Conservation (phyloP, 2,113 vertebrate genomes). For the Antigone vipio region DNA sequence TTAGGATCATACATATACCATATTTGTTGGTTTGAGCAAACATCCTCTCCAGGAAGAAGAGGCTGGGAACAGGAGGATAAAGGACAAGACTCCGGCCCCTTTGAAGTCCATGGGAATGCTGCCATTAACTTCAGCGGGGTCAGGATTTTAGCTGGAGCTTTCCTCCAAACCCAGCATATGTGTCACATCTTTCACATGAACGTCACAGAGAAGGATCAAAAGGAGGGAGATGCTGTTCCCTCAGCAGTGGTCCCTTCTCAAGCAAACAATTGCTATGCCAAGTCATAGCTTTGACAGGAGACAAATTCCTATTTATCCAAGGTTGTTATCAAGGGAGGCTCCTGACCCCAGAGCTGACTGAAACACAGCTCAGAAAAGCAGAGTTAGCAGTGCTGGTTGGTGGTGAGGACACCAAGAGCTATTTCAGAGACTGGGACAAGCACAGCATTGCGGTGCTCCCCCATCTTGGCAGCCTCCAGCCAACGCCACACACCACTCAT, state of each 20-base stretch:
- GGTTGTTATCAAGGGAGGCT: not conserved
- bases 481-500: fast-evolving
- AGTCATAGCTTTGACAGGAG: not conserved
- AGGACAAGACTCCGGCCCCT: not conserved
- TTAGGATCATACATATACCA: not conserved
- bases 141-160: not conserved
- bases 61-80: not conserved
- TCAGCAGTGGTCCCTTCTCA: not conserved
- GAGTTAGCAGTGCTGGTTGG: not conserved
- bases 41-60: not conserved
- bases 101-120: not conserved
- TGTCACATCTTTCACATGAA: not conserved
- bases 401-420: not conserved
- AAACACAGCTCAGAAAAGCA: not conserved
- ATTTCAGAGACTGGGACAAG: not conserved
- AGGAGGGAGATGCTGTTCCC: not conserved
- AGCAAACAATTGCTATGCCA: not conserved
- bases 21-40: not conserved
- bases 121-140: not conserved
- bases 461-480: not conserved
- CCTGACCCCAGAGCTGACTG: not conserved
- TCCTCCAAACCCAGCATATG: not conserved
- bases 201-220: not conserved
- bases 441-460: not conserved
- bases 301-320: not conserved